Percentiles rank a stretch among this genome's conserved stretches.
Conservation (phyloP, 23 tunicate genomes). For the Trididemnum clinides region DNA sequence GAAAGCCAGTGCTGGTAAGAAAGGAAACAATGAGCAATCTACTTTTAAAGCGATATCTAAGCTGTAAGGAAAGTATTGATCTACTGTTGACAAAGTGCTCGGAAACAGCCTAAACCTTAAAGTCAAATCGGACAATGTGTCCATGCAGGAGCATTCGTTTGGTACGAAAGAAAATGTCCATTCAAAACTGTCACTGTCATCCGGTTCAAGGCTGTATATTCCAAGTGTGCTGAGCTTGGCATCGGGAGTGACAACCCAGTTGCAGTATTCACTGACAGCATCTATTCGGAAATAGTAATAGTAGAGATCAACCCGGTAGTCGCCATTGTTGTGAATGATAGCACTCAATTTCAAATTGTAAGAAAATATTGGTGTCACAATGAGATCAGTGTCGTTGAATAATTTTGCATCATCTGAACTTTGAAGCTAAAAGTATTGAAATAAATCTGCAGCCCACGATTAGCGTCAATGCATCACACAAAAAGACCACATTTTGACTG, state of each 20-base stretch:
- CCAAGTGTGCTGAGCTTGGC: not conserved
- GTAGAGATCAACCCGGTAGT: not conserved
- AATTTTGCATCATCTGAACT: too few species aligned
- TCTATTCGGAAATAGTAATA: not conserved
- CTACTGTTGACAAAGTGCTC: not conserved
- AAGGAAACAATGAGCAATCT: slow-evolving; percentile 11
- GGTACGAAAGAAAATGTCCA: not conserved
- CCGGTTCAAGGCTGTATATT: not conserved
- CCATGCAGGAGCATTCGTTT: slow-evolving; percentile 9
- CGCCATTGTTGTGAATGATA: not conserved
- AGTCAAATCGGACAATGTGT: not conserved
- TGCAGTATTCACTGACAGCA: not conserved
- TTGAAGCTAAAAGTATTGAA: too few species aligned
- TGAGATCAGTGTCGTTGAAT: not conserved
- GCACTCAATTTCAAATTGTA: not conserved
- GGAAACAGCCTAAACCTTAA: not conserved
- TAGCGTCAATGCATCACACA: too few species aligned
- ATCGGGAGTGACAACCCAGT: not conserved
- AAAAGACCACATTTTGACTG: too few species aligned
- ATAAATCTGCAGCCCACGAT: too few species aligned
- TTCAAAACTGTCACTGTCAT: not conserved
- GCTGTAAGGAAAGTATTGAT: not conserved
- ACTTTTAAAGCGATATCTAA: not conserved
- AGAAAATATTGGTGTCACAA: not conserved
- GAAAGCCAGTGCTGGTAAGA: slow-evolving; percentile 10